Base-by-base conservation (phyloP, 2,113 vertebrate species). In the Brachyhypopomus gauderio region DNA sequence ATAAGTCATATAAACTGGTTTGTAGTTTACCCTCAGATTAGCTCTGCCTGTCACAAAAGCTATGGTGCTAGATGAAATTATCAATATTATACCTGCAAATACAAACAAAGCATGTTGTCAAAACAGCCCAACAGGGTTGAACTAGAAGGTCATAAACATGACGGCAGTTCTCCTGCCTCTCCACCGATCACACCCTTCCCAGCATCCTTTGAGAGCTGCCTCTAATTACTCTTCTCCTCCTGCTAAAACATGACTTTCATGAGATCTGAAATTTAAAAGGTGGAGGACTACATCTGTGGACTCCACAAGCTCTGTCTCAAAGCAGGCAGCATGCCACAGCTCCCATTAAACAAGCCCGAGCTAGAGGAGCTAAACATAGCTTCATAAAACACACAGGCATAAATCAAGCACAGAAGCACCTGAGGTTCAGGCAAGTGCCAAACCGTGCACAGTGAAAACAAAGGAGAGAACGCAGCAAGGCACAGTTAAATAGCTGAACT, bases 401-500 rank as follows among this genome's bases (percentile, higher is more conserved):
- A 94, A 92, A 94, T 94, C 91, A 93, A 87, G 92, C 92, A 87
- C 86, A 89, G 88, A 88, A 90, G 86, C 88, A 84, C 88, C 91
- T 60, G 77, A 12, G 2, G 87, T 90, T 85, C 81, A 71, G 34
- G 79, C 79, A 1, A 20, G 72, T 86, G 83, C 88, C 85, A 77
- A 91, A 89, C 86, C 87, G 89, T 87, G 87, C 84, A 90, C 91
- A 90, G 88, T 88, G 85, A 48, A 25, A 38, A 85, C 87, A 86
- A 88, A 85, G 86, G 85, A 83, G 75, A 85, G 85, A 84, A 88
- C 84, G 19, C 83, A 88, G 85, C 87, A 88, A 88, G 89, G 77
- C 87, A 87, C 87, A 85, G 87, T 87, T 92, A 92, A 91, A 91
- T 93, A 90, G 87, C 86, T 90, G 92, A 93, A 93, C 92, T 92